Conservation (phyloP, 2,797 vertebrate species). For the Novumbra hubbsi region DNA sequence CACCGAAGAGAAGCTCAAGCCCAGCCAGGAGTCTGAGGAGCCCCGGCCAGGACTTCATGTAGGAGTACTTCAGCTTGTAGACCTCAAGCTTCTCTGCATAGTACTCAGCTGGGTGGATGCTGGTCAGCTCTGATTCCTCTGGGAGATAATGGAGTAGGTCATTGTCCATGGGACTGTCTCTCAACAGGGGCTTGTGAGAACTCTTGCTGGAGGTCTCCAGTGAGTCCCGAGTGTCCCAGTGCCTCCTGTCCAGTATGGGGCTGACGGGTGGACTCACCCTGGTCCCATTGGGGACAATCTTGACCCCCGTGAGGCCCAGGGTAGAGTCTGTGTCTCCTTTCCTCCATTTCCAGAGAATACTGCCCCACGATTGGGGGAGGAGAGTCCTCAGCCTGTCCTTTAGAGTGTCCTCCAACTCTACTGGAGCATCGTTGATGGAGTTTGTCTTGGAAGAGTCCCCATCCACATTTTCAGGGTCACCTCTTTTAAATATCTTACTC, state of each 20-base stretch:
- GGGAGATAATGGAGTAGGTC: conserved; percentile 27
- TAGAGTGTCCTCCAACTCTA: conserved; percentile 52
- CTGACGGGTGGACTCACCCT: conserved; percentile 69
- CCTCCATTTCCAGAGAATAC: conserved; percentile 45
- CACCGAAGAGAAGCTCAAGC: conserved; percentile 77
- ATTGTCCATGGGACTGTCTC: conserved; percentile 23
- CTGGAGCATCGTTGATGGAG: conserved; percentile 35
- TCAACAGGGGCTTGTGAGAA: conserved; percentile 53
- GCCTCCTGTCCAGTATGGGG: conserved; percentile 56
- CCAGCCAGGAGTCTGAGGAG: conserved; percentile 74
- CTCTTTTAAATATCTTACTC: conserved; percentile 38
- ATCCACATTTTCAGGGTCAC: conserved; percentile 27
- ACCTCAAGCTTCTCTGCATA: conserved; percentile 73
- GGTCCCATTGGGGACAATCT: conserved; percentile 66
- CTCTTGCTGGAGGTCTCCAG: conserved; percentile 37
- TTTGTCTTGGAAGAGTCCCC: conserved; percentile 39
- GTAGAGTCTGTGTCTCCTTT: conserved; percentile 38
- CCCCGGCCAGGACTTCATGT: conserved; percentile 78
- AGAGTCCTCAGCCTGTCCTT: conserved; percentile 55
- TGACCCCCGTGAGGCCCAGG: conserved; percentile 29
- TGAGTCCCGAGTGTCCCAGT: conserved; percentile 24
- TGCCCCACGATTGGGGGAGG: conserved; percentile 64
- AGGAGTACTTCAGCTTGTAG: conserved; percentile 70
- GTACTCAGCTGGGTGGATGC: conserved; percentile 65
- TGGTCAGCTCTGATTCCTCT: conserved; percentile 63